Evolutionary conservation across 2,113 vertebrate genomes (phyloP), one percentile per base, ranked within the genome.

Genomic region (Pterocles burchelli): DNA sequence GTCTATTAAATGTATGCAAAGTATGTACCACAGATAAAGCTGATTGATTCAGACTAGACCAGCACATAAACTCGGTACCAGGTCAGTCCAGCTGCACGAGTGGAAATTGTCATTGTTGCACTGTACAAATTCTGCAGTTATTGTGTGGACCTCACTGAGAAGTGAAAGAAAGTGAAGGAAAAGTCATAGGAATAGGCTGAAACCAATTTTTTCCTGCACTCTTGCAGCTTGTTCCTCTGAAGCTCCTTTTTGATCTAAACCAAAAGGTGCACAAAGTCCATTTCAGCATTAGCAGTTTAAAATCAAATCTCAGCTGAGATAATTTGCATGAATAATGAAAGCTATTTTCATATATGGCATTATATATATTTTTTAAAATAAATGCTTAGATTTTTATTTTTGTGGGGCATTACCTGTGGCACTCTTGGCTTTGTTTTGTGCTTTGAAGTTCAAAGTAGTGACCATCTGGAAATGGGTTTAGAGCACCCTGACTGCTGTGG

Each of bases 301-400:
- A 73, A 67, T 38, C 16, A 70, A 65, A 38, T 58, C 36, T 43
- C 65, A 82, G 20, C 13, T 67, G 66, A 82, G 67, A 83, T 77
- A 75, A 68, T 78, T 72, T 79, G 16, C 66, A 65, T 71, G 41
- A 84, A 48, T 89, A 85, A 91, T 20, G 19, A 84, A 87, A 85
- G 31, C 49, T 61, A 17, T 54, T 94, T 79, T 49, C 31, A 92
- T 74, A 21, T 45, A 17, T 57, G 45, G 14, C 20, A 14, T 48
- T 72, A 22, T 11, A 13, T 46, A 2, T 58, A 3, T 62, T 36
- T 11, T 55, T 61, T 33, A 2, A 74, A 71, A 21, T 41, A 73
- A 90, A 58, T 52, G 55, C 34, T 63, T 65, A 49, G 10, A 18
- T 43, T 78, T 92, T 72, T 11, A 26, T 59, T 88, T 75, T 90